Conservation (phyloP, 2,888 invertebrate species). For the Microchrysa polita region DNA sequence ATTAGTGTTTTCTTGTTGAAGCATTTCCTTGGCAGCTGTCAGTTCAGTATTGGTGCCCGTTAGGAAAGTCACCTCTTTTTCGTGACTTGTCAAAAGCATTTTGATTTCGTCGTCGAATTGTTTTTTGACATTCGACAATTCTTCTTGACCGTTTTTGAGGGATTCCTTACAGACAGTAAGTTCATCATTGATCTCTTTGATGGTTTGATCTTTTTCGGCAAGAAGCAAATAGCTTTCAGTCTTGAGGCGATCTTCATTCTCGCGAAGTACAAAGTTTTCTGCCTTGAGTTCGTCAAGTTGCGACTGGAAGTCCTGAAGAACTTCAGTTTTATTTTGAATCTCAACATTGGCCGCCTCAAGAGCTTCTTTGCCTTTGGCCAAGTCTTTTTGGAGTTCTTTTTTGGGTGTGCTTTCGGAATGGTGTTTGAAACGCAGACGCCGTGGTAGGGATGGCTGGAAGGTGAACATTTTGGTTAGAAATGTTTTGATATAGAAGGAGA, state of each 20-base stretch:
- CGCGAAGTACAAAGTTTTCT: slow-evolving; percentile 63
- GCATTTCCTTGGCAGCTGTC: slow-evolving; percentile 45
- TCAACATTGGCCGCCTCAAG: slow-evolving; percentile 62
- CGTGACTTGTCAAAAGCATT: slow-evolving; percentile 49
- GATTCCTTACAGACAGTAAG: slow-evolving; percentile 57
- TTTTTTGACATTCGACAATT: slow-evolving; percentile 53
- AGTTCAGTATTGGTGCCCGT: slow-evolving; percentile 46
- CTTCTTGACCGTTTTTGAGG: slow-evolving; percentile 55
- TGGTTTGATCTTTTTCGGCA: slow-evolving; percentile 56
- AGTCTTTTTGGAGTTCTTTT: slow-evolving; percentile 61
- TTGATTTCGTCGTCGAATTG: slow-evolving; percentile 50
- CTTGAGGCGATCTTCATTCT: slow-evolving; percentile 57
- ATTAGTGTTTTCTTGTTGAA: slow-evolving; percentile 45
- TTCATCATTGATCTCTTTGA: slow-evolving; percentile 57
- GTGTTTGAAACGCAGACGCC: slow-evolving; percentile 61
- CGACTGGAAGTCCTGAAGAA: slow-evolving; percentile 65
- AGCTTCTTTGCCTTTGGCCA: slow-evolving; percentile 66
- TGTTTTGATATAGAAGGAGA: too few species aligned
- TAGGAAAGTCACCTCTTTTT: slow-evolving; percentile 49
- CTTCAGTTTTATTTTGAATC: slow-evolving; percentile 67
- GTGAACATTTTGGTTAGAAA: slow-evolving; percentile 56
- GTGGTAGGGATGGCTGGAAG: slow-evolving; percentile 62
- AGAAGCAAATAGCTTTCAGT: slow-evolving; percentile 56
- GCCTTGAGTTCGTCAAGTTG: slow-evolving; percentile 67
- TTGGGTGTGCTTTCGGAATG: slow-evolving; percentile 60